Percentiles rank a stretch among this genome's conserved stretches.
These are phyloP conservation scores for Drosophila mayri DNA, from an alignment of 1,140 invertebrate species.

Conservation along the genomic window DNA sequence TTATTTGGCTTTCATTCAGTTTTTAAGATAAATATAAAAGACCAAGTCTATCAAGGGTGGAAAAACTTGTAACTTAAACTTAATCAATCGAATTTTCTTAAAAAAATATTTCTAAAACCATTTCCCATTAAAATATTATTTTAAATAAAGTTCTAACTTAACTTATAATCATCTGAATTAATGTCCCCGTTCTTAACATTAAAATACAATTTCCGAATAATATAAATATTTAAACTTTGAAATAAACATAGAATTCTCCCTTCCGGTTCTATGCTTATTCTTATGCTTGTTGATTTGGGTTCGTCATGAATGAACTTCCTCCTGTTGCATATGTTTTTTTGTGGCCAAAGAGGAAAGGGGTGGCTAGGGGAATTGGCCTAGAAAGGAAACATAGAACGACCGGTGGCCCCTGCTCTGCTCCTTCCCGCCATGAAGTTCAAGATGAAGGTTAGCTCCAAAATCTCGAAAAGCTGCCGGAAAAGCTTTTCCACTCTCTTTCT, in stretches of 20 bases:
- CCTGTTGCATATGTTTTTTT: slow-evolving; percentile 81
- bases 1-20: too few species aligned
- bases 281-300: slow-evolving; percentile 43
- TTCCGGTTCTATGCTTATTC: slow-evolving; percentile 16
- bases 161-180: background rate
- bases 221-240: background rate
- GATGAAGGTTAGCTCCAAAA: slow-evolving; percentile 74
- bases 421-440: slow-evolving; percentile 72
- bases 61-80: too few species aligned
- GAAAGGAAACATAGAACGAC: slow-evolving; percentile 48
- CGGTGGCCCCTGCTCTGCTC: background rate
- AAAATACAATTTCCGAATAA: background rate
- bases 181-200: background rate
- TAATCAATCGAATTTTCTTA: too few species aligned
- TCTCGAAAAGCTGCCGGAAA: slow-evolving; percentile 49
- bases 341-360: slow-evolving; percentile 42
- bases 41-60: too few species aligned
- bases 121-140: background rate
- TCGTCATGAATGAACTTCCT: slow-evolving; percentile 79
- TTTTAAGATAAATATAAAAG: too few species aligned
- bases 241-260: slow-evolving; percentile 3
- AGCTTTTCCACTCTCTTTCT: slow-evolving; percentile 38
- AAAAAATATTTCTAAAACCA: too few species aligned
- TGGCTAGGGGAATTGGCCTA: slow-evolving; percentile 26
- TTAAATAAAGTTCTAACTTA: background rate